Evolutionary conservation across 2,113 vertebrate genomes (phyloP), one percentile per base, ranked within the genome.

Genomic region (Probosciger aterrimus): DNA sequence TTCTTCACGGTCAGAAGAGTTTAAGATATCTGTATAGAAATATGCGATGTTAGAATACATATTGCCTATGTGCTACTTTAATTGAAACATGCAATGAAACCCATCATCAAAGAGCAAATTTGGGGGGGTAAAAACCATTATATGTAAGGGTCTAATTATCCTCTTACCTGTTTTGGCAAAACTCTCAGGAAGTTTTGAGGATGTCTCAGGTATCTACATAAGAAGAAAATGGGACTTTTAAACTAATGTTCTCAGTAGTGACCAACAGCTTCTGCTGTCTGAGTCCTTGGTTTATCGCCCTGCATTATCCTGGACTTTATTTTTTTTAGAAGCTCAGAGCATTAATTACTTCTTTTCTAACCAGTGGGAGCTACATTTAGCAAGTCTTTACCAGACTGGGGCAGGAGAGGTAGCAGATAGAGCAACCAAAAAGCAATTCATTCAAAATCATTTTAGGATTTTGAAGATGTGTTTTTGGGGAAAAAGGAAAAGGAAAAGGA

Each of bases 401-500:
- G 18, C 3, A 12, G 71, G 39, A 65, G 47, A 37, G 5, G 15
- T 23, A 55, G 30, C 18, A 67, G 47, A 17, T 2, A 55, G 33
- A 65, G 24, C 55, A 89, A 81, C 6, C 15, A 65, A 91, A 73
- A 92, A 20, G 53, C n/a, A 78, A 6, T n/a, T 35, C 31, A 52
- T 11, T 83, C 30, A 47, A 28, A 92, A 74, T 39, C 60, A 62
- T 19, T 17, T 1, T 8, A 57, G 14, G 47, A 44, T 71, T 80
- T 81, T 70, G 30, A 50, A 87, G 75, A 60, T 22, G 11, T 33
- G 15, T 35, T 84, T 43, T 23, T 3, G 9, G 4, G 28, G 10
- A 9, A 35, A 25, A 14, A 30, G 5, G 14, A 33, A 31, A 31
- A 13, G 12, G 2, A 9, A 28, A 6, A 28, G 3, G 4, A 1